Percentiles rank a stretch among this genome's conserved stretches.
Conservation (phyloP, 2,113 vertebrate species). For the Nothobranchius kuhntae region DNA sequence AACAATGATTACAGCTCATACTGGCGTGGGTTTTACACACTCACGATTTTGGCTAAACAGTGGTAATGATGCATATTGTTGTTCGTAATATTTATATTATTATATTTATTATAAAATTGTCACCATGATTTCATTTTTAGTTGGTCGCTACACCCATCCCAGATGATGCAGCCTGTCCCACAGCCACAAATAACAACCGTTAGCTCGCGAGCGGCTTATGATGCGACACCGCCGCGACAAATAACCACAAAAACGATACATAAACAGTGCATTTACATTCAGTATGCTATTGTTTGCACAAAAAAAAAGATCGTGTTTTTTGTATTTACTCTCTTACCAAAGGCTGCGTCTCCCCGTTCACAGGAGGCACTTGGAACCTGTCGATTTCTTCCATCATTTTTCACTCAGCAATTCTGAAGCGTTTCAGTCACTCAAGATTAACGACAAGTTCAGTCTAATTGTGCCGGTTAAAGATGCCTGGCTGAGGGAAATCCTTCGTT, state of each 20-base stretch:
- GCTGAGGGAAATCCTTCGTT: constrained; percentile 26
- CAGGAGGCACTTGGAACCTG: constrained; percentile 92
- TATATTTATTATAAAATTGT: background rate
- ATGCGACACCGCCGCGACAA: constrained; percentile 27
- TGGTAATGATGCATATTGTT: no score
- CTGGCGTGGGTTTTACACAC: constrained; percentile 20
- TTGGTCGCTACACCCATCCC: constrained; percentile 35
- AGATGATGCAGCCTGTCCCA: constrained; percentile 26
- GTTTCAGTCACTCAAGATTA: constrained; percentile 1
- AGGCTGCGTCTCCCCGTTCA: constrained; percentile 91
- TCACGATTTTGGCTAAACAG: background rate
- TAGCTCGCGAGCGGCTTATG: constrained; percentile 30
- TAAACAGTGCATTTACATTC: no score
- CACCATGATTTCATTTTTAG: constrained; percentile 2
- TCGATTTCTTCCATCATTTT: constrained; percentile 97
- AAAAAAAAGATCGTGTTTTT: constrained; percentile 8
- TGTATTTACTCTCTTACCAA: constrained; percentile 84
- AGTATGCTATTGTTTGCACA: constrained; percentile 8
- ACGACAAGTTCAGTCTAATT: constrained; percentile 15
- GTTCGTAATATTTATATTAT: no score
- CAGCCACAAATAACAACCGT: constrained; percentile 20
- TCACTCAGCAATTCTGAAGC: constrained; percentile 9
- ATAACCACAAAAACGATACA: background rate
- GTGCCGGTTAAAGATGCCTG: constrained; percentile 22
- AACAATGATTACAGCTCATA: constrained; percentile 25